Base-by-base conservation (phyloP, 1,140 invertebrate genomes). In the Listronotus oregonensis region DNA sequence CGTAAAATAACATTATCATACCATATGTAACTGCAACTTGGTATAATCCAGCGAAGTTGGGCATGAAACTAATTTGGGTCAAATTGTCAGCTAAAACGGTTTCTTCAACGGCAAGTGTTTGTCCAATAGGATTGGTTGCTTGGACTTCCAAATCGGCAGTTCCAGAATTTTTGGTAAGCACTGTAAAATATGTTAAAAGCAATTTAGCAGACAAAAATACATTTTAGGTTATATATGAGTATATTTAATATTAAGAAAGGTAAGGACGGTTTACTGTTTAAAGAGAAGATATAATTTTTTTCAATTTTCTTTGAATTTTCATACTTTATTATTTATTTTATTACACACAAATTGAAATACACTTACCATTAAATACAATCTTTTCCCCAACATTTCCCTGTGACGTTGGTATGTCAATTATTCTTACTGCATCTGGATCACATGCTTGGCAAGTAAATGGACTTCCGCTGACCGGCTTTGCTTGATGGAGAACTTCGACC, bases 391-490 rank as follows among this genome's bases (percentile, higher is more conserved):
- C 86, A 21, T 91, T 88, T 47, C 94, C 85, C 46, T 89, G 91
- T n/a, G 87, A 88, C 46, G 88, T 87, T 21, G 88, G 89, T 17
- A 93, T 81, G 63, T 90, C 89, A 60, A 89, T 85, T 18, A 92
- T 77, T 67, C 74, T 72, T 8, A 78, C 77, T 44, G 54, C 68
- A 57, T 78, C 77, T 1, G 94, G 86, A 81, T 99, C 96, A 77
- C 94, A 97, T 0, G 95, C 92, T 80, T 98, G 94, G 74, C 96
- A 97, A 62, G 87, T 91, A 80, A 96, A 99, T 14, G 97, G 97
- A 69, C 95, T 98, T 15, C 96, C 96, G n/a, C 89, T 85, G 15
- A 99, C 87, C 14, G 92, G 88, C 75, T 95, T 93, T 0, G 94
- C 92, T 66, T 92, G 89, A 79, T 96, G 96, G 11, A 96, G 82